Base-by-base conservation (phyloP, 2,888 invertebrate genomes). In the Hypomecis punctinalis region DNA sequence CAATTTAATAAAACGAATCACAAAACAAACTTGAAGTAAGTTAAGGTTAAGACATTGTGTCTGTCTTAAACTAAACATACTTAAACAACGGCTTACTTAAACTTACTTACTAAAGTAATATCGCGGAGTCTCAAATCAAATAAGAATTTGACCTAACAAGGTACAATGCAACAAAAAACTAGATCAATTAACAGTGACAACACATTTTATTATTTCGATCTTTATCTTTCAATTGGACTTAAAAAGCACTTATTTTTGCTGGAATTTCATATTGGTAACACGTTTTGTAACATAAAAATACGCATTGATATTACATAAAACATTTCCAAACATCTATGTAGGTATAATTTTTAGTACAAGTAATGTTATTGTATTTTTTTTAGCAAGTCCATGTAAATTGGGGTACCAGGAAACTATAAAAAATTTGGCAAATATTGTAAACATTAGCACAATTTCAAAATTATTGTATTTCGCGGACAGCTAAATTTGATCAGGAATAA, bases 361-460 rank as follows among this genome's bases (percentile, higher is more conserved):
- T 23, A 36, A 55, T 46, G 43, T 55, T 55, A 13, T 45, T 46
- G 11, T 45, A 45, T 33, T 36, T 7, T 40, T 13, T 43, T 59
- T 52, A 59, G 59, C 59, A 45, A 37, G 33, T n/a, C n/a, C 33
- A 23, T 59, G 59, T 46, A 23, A 59, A 59, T 59, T 59, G 37
- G 35, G 39, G 5, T 51, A 51, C 37, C 37, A 51, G 49, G 49
- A 51, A 51, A 51, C 11, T 13, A 8, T 47, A 33, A 36, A 49
- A 6, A 37, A n/a, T 11, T 51, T 51, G 49, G 37, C 13, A 37
- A 51, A 37, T 5, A 37, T 11, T 51, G 5, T 8, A 37, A 11
- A 51, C 49, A 37, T 37, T 51, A 51, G 36, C 49, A 51, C 49
- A 1, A 51, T 51, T 51, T 13, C 49, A 37, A 51, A 51, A 51